Conservation (phyloP, 2,888 invertebrate genomes). For the Xylota segnis region DNA sequence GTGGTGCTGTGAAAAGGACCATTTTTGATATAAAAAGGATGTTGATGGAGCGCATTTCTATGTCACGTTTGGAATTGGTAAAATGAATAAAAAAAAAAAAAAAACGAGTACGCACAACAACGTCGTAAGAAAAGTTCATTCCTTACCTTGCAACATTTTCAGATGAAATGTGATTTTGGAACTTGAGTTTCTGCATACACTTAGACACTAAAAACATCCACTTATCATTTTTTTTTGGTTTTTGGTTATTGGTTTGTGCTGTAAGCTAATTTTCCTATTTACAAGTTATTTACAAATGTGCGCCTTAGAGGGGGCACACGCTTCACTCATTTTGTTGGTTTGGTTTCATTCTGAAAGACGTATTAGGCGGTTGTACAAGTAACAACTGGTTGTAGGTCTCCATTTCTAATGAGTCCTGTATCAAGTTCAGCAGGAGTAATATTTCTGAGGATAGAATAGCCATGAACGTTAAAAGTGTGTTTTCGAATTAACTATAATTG, state of each 20-base stretch:
- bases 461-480: background rate
- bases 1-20: too few relatives aligned
- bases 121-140: background rate
- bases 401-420: background rate
- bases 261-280: background rate
- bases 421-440: slow-evolving; percentile 6
- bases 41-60: too few relatives aligned
- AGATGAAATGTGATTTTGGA: slow-evolving; percentile 6
- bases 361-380: slow-evolving; percentile 2
- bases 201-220: background rate
- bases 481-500: background rate
- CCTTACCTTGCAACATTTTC: slow-evolving; percentile 4
- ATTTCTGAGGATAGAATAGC: slow-evolving; percentile 4
- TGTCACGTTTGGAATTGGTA: background rate
- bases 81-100: background rate
- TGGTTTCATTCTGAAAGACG: background rate
- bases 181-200: background rate
- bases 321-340: background rate
- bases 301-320: background rate
- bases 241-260: background rate
- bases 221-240: background rate
- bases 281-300: background rate
- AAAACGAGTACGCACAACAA: background rate
- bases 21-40: too few relatives aligned
- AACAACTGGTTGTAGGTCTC: slow-evolving; percentile 3